Conservation (phyloP, 2,888 invertebrate genomes). For the Noctua janthe region DNA sequence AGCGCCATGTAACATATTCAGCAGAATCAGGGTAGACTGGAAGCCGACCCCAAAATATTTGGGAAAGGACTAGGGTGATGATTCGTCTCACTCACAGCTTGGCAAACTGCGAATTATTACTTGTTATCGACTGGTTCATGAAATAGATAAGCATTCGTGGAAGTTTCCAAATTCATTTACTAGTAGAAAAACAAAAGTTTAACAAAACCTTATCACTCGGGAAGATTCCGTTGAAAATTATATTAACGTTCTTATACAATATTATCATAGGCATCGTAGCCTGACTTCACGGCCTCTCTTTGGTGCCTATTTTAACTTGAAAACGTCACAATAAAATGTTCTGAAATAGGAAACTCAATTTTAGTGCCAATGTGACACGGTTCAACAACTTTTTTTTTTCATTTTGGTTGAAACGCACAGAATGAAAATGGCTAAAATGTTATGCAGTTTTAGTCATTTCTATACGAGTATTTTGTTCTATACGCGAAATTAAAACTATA, state of each 20-base stretch:
- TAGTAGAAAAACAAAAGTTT: not conserved
- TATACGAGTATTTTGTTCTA: too few relatives aligned
- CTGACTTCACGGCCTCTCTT: too few relatives aligned
- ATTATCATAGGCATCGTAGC: not conserved
- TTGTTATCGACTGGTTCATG: not conserved
- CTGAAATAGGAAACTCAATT: too few relatives aligned
- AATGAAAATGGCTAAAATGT: too few relatives aligned
- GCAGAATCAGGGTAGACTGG: not conserved
- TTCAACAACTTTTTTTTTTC: too few relatives aligned
- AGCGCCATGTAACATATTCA: not conserved
- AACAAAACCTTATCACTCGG: not conserved
- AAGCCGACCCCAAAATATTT: not conserved
- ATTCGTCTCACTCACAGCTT: too few relatives aligned
- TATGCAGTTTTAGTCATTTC: not conserved
- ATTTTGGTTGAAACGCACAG: too few relatives aligned
- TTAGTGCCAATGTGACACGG: too few relatives aligned
- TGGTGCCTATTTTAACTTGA: too few relatives aligned
- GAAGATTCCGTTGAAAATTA: not conserved
- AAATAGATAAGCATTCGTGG: slow-evolving; percentile 18
- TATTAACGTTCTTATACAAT: not conserved
- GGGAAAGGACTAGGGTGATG: not conserved
- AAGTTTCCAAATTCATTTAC: slow-evolving; percentile 19
- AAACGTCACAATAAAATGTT: too few relatives aligned
- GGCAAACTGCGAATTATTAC: not conserved
- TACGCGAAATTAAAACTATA: too few relatives aligned